Conservation (phyloP, 2,888 invertebrate genomes). For the Litoditis marina region DNA sequence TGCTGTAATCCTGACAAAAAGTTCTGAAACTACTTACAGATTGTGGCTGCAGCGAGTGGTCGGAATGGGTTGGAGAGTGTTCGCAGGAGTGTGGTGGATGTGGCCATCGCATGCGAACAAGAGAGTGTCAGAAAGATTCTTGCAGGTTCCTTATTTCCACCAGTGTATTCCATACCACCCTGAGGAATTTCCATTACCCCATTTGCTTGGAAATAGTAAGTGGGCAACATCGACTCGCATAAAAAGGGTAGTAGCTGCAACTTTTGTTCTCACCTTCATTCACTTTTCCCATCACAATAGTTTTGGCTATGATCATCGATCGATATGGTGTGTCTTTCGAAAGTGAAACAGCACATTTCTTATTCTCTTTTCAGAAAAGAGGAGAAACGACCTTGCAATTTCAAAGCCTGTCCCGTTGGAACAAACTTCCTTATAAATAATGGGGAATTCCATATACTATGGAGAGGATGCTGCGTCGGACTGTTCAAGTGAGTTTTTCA, state of each 20-base stretch:
- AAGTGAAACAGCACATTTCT: not conserved
- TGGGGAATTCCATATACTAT: constrained; percentile 57
- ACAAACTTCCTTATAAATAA: constrained; percentile 60
- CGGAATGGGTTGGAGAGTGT: constrained; percentile 54
- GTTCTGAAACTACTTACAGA: too few relatives aligned
- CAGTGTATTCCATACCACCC: too few relatives aligned
- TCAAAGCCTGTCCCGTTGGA: constrained; percentile 53
- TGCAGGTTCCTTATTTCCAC: constrained; percentile 39
- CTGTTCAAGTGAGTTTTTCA: constrained; percentile 39
- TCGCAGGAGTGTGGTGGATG: constrained; percentile 60
- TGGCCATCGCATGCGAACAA: constrained; percentile 42
- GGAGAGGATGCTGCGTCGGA: constrained; percentile 61
- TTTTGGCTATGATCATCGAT: too few relatives aligned
- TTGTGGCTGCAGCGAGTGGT: constrained; percentile 56
- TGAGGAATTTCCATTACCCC: too few relatives aligned
- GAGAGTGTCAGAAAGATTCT: constrained; percentile 43
- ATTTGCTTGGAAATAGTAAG: too few relatives aligned
- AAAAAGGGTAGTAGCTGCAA: not conserved
- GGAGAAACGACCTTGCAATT: constrained; percentile 59
- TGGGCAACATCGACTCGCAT: not conserved
- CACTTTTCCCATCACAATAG: too few relatives aligned
- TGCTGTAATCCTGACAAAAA: too few relatives aligned
- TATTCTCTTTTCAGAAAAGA: constrained; percentile 24
- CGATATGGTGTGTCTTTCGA: too few relatives aligned
- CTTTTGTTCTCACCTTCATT: not conserved